These are phyloP conservation scores for Muraenolepis orangiensis DNA, from an alignment of 2,797 vertebrate genomes.

Conservation along the genomic window DNA sequence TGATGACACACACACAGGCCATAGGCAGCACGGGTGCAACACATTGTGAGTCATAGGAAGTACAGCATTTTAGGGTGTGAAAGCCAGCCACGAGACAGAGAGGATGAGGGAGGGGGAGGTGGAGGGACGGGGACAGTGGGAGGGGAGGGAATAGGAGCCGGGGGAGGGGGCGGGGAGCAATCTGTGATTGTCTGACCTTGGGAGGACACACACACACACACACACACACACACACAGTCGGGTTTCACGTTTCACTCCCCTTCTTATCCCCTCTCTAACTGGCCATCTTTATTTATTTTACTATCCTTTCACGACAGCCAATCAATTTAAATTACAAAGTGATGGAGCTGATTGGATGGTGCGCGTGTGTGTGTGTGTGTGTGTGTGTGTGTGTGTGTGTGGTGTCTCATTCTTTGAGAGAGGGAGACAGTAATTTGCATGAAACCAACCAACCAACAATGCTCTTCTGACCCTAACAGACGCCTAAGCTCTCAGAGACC, in stretches of 20 bases:
- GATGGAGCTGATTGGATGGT: not conserved
- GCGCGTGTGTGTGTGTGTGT: not conserved
- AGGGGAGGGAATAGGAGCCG: conserved; percentile 1
- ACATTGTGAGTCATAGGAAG: not conserved
- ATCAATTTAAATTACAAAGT: not conserved
- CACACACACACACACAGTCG: conserved; percentile 38
- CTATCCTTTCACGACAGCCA: not conserved
- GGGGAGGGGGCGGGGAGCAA: conserved; percentile 21
- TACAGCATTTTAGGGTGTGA: not conserved
- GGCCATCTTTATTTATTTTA: not conserved
- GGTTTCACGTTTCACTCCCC: not conserved
- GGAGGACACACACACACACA: conserved; percentile 2
- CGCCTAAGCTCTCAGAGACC: conserved; percentile 12
- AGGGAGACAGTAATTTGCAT: conserved; percentile 3
- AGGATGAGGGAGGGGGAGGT: not conserved
- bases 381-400: not conserved
- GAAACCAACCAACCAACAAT: not conserved
- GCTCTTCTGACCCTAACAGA: conserved; percentile 8
- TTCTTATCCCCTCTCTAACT: not conserved
- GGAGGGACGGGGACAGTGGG: conserved; percentile 3
- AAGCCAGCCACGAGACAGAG: not conserved
- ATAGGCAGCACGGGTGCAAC: not conserved
- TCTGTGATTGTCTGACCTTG: conserved; percentile 46
- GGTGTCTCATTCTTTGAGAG: not conserved
- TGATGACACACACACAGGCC: not conserved